Evolutionary conservation across 2,797 vertebrate genomes (phyloP).

Genomic region (Falco concolor): DNA sequence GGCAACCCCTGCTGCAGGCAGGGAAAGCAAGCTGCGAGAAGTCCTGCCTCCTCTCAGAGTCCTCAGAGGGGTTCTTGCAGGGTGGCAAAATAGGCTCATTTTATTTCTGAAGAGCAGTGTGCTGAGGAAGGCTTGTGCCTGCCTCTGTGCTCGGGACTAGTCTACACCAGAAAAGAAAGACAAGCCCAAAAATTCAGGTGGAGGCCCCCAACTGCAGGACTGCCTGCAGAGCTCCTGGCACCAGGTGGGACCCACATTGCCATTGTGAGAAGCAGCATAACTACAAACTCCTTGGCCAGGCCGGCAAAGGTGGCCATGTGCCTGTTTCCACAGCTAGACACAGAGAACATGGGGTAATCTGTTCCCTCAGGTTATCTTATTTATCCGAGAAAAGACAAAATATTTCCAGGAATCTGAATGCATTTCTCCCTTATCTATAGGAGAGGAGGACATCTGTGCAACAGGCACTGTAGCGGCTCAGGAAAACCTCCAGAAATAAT

Average conservation of each 20-base stretch:
- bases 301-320: not conserved
- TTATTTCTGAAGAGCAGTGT: not conserved
- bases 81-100: not conserved
- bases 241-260: not conserved
- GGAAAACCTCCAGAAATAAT: not conserved
- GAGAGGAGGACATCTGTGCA: not conserved
- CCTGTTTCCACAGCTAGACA: not conserved
- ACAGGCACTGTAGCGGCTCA: not conserved
- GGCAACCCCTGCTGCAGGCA: not conserved
- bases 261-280: not conserved
- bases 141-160: not conserved
- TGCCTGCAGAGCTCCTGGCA: not conserved
- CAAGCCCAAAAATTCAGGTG: not conserved
- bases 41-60: not conserved
- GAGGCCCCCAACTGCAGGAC: fast-evolving
- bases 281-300: fast-evolving
- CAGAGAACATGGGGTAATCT: fast-evolving
- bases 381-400: not conserved
- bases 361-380: not conserved
- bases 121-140: not conserved
- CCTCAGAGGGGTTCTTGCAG: not conserved
- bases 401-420: not conserved
- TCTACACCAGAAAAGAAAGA: not conserved
- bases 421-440: not conserved
- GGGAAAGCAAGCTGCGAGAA: not conserved